Conservation (phyloP, 2,113 vertebrate genomes). For the Sapayoa aenigma region DNA sequence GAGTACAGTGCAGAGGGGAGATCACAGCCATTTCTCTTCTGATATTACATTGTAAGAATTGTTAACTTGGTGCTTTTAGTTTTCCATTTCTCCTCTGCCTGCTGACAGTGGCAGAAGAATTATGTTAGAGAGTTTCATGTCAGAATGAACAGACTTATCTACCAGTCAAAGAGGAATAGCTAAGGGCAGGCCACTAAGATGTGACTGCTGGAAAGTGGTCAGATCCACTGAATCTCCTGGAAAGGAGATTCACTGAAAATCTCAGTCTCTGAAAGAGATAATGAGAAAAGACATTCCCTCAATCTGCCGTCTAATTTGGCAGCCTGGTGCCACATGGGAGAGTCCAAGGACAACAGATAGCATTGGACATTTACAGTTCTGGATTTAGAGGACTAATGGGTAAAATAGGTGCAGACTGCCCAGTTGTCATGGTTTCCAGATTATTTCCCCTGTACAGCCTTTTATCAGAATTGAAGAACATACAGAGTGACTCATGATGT, state of each 20-base stretch:
- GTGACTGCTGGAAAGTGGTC: neutral
- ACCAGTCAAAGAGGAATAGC: neutral
- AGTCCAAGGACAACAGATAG: neutral
- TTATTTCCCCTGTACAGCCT: neutral
- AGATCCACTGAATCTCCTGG: slow-evolving; percentile 66
- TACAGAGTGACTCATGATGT: neutral
- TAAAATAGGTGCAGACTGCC: neutral
- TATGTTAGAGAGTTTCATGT: slow-evolving; percentile 70
- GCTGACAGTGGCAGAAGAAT: slow-evolving; percentile 61
- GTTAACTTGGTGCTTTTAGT: neutral
- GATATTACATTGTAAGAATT: neutral
- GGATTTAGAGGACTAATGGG: neutral
- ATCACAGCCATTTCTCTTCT: neutral
- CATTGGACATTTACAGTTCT: neutral
- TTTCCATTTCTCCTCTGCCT: neutral
- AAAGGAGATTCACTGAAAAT: slow-evolving; percentile 73
- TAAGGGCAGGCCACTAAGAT: neutral
- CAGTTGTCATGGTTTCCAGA: neutral
- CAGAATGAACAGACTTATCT: neutral
- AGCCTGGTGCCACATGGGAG: neutral
- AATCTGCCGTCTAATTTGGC: neutral
- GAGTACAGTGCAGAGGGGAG: neutral
- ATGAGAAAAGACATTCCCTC: neutral
- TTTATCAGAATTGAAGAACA: neutral
- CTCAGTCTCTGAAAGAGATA: slow-evolving; percentile 69